Base-by-base conservation (phyloP, 2,113 vertebrate species). In the Muntiacus muntjak region DNA sequence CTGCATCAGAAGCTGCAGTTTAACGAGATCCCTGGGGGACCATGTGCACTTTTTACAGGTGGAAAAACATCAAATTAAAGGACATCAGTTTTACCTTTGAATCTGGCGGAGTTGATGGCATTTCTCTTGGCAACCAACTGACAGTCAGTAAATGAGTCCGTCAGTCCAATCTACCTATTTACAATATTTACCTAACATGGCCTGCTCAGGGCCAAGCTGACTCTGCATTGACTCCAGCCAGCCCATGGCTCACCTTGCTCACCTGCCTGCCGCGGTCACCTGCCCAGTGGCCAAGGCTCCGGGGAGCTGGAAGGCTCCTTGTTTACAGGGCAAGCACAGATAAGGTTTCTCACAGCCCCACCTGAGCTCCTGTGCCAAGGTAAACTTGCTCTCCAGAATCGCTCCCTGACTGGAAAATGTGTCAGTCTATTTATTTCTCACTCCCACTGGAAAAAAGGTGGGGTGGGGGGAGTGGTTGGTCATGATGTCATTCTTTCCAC, bases 391-490 rank as follows among this genome's bases (percentile, higher is more conserved):
- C 89, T 95, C 97, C 97, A 91, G 94, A 92, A 97, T 85, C 5
- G 9, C 94, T 98, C 97, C 97, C 95, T 84, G 94, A 79, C 94
- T 98, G 97, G 97, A 97, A 94, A 97, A 62, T 97, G 89, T 15
- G 90, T 98, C 98, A 97, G 97, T 98, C 98, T 99, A 98, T 98
- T 98, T 98, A 98, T 98, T 99, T 99, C 98, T 95, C 98, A 98
- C 98, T 98, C 98, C 98, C 95, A 97, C 97, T 14, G 90, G 97
- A 97, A 98, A 98, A 98, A 98, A 81, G 6, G 96, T 76, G 81
- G 85, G 98, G 94, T 60, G 92, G 85, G 94, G 96, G 81, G 74
- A 94, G 96, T 95, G 95, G 84, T 76, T 85, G 78, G 89, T 96
- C 58, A 43, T 62, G 54, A 98, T 98, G 98, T 99, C 98, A 98